Percentiles rank a stretch among this genome's conserved stretches.
Conservation (phyloP, 2,113 vertebrate genomes). For the Cyprinodon tularosa region DNA sequence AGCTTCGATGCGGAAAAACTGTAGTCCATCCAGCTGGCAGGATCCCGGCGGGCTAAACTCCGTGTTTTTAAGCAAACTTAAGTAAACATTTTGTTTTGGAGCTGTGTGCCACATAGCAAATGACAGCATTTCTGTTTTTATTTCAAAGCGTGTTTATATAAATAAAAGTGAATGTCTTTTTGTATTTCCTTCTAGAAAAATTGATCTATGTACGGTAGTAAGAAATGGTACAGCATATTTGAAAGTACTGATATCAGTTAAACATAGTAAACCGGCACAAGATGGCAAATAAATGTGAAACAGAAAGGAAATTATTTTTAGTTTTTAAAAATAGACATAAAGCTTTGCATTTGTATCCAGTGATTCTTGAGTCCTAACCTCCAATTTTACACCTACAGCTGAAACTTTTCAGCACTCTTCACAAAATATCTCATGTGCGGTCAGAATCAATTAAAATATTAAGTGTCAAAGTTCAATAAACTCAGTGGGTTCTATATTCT, state of each 20-base stretch:
- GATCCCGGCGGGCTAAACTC: conserved; percentile 18
- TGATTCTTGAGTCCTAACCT: neutral
- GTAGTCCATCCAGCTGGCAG: conserved; percentile 47
- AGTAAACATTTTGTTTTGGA: neutral
- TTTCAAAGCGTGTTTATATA: neutral
- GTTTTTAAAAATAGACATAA: no score
- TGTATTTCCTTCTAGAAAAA: neutral
- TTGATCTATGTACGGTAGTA: no score
- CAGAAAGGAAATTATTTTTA: no score
- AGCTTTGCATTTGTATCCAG: neutral
- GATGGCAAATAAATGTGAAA: no score
- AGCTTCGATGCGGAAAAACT: conserved; percentile 50
- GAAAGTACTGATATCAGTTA: no score
- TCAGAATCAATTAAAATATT: neutral
- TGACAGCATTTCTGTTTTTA: neutral
- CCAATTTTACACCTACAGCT: no score
- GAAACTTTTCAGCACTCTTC: neutral
- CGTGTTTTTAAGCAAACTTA: conserved; percentile 1
- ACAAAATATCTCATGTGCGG: neutral
- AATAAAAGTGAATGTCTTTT: neutral
- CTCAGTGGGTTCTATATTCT: no score
- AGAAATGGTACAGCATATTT: no score
- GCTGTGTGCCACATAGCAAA: conserved; percentile 1
- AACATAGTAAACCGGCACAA: no score
- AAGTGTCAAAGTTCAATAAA: no score